Percentiles rank a stretch among this genome's conserved stretches.
These are phyloP conservation scores for Bungarus multicinctus DNA, from an alignment of 2,113 vertebrate species.

Conservation along the genomic window DNA sequence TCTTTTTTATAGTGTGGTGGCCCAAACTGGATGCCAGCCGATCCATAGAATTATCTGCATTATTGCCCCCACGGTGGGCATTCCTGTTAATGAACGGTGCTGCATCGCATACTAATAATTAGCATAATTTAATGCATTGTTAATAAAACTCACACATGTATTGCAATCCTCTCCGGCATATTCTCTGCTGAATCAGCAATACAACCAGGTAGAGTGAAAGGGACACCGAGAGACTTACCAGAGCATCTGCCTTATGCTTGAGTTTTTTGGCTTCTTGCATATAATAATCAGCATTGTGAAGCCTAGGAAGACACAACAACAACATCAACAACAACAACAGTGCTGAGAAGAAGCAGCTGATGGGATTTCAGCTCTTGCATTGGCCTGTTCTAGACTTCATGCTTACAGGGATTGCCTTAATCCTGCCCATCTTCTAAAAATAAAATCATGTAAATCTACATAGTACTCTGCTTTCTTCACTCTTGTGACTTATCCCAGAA, in stretches of 20 bases:
- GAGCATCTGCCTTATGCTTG: conserved; percentile 93
- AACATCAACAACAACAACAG: conserved; percentile 28
- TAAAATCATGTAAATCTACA: not conserved
- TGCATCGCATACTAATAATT: not conserved
- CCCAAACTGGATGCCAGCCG: too few species aligned
- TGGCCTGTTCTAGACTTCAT: not conserved
- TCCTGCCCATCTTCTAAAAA: not conserved
- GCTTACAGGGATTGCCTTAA: not conserved
- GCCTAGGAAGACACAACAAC: conserved; percentile 73
- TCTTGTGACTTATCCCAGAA: not conserved
- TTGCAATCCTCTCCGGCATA: not conserved
- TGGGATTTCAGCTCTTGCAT: not conserved
- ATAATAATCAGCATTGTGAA: conserved; percentile 91
- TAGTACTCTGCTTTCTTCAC: not conserved
- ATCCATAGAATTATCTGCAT: not conserved
- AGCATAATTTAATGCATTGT: not conserved
- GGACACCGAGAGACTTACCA: conserved; percentile 73
- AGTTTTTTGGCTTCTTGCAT: conserved; percentile 96
- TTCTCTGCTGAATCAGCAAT: not conserved
- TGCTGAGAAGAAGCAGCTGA: not conserved
- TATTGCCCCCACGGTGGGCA: not conserved
- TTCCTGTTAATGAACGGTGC: not conserved
- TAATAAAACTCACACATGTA: not conserved
- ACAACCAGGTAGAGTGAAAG: not conserved
- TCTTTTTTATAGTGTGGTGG: too few species aligned